phyloP scores from a whole-genome alignment of 2,888 invertebrate species.

The Diplazon laetatorius region DNA sequence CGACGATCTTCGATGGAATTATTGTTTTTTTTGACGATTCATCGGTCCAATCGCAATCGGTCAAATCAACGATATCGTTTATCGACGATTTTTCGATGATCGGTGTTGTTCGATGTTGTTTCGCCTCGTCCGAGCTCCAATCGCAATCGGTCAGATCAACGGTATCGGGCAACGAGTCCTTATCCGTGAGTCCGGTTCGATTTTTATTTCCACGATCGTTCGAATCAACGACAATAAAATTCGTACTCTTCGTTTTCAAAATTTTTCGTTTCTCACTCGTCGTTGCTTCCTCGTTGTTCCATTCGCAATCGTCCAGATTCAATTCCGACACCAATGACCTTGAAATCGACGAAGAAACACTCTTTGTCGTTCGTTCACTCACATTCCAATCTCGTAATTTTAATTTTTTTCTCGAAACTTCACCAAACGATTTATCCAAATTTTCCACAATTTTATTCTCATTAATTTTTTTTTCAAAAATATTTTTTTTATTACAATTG shows the following conservation, averaged over 20 bases:
- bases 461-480: neutral
- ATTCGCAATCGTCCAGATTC: slow-evolving; percentile 9
- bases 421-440: neutral
- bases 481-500: neutral
- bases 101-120: no score
- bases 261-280: neutral
- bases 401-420: no score
- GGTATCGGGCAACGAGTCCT: neutral
- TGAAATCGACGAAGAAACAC: neutral
- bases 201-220: neutral
- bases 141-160: neutral
- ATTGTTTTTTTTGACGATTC: neutral
- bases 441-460: neutral
- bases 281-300: neutral
- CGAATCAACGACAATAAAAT: neutral
- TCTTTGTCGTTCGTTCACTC: neutral
- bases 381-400: neutral
- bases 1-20: neutral
- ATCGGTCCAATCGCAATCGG: neutral
- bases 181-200: neutral
- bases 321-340: neutral
- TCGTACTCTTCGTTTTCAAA: neutral
- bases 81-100: no score
- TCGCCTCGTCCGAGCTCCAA: neutral
- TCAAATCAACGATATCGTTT: neutral